Conservation (phyloP, 2,797 vertebrate genomes). For the Myiotriccus ornatus region DNA sequence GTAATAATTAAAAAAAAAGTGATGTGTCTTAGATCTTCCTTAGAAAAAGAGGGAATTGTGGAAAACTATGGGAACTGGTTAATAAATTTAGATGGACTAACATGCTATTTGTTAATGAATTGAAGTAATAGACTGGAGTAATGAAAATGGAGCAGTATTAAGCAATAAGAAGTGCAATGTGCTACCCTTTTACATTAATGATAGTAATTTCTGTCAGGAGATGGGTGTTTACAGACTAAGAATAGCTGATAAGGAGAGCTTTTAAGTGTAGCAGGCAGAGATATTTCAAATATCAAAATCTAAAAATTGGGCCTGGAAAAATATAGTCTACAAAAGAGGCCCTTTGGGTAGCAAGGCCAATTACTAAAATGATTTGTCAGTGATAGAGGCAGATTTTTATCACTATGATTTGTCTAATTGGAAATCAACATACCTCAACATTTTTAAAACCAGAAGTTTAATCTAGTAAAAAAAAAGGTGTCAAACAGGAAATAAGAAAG, state of each 20-base stretch:
- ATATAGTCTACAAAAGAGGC: background rate
- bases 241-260: background rate
- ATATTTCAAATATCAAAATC: background rate
- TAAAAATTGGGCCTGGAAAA: background rate
- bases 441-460: background rate
- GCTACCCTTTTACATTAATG: background rate
- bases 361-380: background rate
- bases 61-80: background rate
- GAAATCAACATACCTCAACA: background rate
- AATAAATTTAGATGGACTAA: background rate
- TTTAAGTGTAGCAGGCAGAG: background rate
- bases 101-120: background rate
- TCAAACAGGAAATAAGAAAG: background rate
- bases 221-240: background rate
- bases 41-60: background rate
- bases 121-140: background rate
- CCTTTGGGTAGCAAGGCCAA: background rate
- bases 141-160: background rate
- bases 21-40: background rate
- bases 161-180: background rate
- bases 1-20: background rate
- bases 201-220: background rate
- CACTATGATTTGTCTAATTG: background rate
- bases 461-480: background rate
- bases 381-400: background rate